Evolutionary conservation across 2,888 invertebrate genomes (phyloP).

Genomic region (Leucoma salicis): DNA sequence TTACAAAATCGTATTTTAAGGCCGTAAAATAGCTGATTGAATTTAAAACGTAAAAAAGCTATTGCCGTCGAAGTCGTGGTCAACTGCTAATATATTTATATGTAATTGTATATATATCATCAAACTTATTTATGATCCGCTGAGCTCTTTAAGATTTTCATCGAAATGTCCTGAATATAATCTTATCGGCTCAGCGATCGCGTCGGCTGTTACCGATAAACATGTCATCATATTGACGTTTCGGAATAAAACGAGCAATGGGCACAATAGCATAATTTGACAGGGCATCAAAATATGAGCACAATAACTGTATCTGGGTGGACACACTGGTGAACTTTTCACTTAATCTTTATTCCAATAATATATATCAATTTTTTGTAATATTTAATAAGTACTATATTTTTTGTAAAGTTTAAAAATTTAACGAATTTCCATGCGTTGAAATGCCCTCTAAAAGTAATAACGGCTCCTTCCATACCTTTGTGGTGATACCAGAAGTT

Average conservation of each 20-base stretch:
- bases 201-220: slow-evolving; percentile 64
- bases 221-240: slow-evolving; percentile 63
- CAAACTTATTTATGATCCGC: slow-evolving; percentile 31
- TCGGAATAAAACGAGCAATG: slow-evolving; percentile 56
- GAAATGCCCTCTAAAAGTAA: no score
- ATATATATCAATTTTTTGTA: no score
- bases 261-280: slow-evolving; percentile 72
- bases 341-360: not conserved
- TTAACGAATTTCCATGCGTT: no score
- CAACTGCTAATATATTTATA: no score
- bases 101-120: slow-evolving; percentile 10
- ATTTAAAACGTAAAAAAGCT: no score
- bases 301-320: slow-evolving; percentile 5
- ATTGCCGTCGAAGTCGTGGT: no score
- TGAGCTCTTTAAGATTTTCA: slow-evolving; percentile 37
- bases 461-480: no score
- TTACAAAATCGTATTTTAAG: no score
- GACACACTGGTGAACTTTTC: slow-evolving; percentile 15
- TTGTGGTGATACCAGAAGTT: no score
- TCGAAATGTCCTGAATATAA: slow-evolving; percentile 52
- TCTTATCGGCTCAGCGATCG: slow-evolving; percentile 64
- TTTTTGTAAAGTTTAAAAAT: no score
- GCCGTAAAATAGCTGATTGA: no score
- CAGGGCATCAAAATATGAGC: slow-evolving; percentile 61
- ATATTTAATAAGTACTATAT: no score